Conservation (phyloP, 2,888 invertebrate species). For the Saturnia japonica region DNA sequence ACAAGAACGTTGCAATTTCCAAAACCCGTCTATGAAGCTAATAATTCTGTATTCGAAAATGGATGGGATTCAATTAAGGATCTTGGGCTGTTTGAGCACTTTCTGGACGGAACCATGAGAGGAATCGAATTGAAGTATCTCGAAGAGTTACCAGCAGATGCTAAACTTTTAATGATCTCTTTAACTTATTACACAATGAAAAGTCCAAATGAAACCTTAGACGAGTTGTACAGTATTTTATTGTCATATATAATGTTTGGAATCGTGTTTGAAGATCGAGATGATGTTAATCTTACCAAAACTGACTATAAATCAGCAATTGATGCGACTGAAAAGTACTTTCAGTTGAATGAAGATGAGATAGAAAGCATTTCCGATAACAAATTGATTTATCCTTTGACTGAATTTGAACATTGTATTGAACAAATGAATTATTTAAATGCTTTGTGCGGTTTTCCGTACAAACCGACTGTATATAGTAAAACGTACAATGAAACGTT, state of each 20-base stretch:
- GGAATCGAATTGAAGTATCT: constrained; percentile 23
- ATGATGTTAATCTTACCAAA: background rate
- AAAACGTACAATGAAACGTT: constrained; percentile 46
- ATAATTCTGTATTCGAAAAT: constrained; percentile 43
- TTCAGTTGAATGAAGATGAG: constrained; percentile 21
- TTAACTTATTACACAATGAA: constrained; percentile 43
- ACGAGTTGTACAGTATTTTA: constrained; percentile 39
- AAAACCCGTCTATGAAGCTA: constrained; percentile 38
- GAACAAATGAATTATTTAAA: constrained; percentile 48
- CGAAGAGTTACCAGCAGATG: constrained; percentile 34
- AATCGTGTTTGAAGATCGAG: constrained; percentile 26
- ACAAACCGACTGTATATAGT: constrained; percentile 34
- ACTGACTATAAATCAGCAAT: background rate
- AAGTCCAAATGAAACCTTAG: constrained; percentile 28
- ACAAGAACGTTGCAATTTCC: constrained; percentile 9
- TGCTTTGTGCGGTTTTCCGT: constrained; percentile 43
- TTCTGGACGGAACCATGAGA: background rate
- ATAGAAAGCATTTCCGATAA: constrained; percentile 30
- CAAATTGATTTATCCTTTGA: constrained; percentile 32
- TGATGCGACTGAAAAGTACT: constrained; percentile 28
- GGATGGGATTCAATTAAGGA: constrained; percentile 42
- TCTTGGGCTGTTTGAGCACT: constrained; percentile 19
- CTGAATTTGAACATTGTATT: constrained; percentile 46
- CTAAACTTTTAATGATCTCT: constrained; percentile 40
- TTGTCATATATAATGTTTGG: constrained; percentile 42